phyloP scores from a whole-genome alignment of 2,797 vertebrate species.

The Myoxocephalus aenaeus region DNA sequence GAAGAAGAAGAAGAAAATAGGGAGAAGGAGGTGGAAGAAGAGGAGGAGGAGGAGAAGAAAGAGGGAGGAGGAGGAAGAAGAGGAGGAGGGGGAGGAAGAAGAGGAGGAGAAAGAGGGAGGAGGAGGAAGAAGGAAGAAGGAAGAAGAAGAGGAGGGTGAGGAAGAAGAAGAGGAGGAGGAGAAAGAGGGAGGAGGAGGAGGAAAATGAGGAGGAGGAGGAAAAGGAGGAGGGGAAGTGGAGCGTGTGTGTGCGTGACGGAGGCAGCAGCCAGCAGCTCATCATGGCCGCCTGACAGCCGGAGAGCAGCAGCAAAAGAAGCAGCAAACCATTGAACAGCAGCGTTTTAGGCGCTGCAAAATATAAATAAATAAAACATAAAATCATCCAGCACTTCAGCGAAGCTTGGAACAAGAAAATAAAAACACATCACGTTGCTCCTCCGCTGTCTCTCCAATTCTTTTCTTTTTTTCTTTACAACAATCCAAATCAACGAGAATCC shows the following conservation, averaged over 20 bases:
- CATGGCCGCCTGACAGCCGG: slow-evolving; percentile 34
- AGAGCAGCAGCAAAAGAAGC: slow-evolving; percentile 19
- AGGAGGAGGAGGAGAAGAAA: slow-evolving; percentile 3
- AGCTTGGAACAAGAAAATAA: too few relatives aligned
- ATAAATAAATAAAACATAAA: too few relatives aligned
- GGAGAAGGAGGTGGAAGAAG: slow-evolving; percentile 4
- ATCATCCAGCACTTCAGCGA: too few relatives aligned
- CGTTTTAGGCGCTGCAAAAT: slow-evolving; percentile 22
- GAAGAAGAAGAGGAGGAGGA: too few relatives aligned
- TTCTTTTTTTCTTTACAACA: too few relatives aligned
- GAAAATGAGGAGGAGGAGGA: not conserved
- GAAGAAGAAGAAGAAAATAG: too few relatives aligned
- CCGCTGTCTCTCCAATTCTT: too few relatives aligned
- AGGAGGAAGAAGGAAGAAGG: not conserved
- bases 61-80: slow-evolving; percentile 12
- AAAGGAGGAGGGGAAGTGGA: not conserved
- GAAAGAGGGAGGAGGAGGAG: too few relatives aligned
- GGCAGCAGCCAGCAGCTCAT: slow-evolving; percentile 50
- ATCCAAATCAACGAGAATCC: too few relatives aligned
- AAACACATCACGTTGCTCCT: too few relatives aligned
- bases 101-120: slow-evolving; percentile 11
- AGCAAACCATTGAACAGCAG: too few relatives aligned
- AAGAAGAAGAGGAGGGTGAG: too few relatives aligned
- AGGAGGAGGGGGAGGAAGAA: not conserved
- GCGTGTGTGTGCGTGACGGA: not conserved